These are phyloP conservation scores for Aporophyla lueneburgensis DNA, from an alignment of 2,888 invertebrate species.

Conservation along the genomic window DNA sequence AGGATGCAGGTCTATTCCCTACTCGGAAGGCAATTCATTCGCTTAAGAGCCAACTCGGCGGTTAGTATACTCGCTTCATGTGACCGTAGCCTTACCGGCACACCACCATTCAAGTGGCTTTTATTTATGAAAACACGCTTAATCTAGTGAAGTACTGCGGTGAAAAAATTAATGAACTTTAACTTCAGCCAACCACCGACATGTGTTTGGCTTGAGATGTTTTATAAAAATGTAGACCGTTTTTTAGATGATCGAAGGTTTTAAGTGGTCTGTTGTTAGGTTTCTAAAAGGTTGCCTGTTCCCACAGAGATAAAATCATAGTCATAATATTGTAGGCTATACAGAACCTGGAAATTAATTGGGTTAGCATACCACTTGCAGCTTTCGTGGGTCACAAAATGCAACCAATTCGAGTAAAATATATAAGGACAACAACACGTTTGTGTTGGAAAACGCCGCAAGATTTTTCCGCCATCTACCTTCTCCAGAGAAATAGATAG, in stretches of 20 bases:
- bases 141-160: constrained; percentile 74
- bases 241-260: neutral
- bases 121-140: constrained; percentile 85
- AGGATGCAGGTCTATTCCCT: neutral
- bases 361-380: neutral
- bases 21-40: neutral
- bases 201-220: constrained; percentile 32
- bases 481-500: neutral
- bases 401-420: neutral
- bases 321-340: neutral
- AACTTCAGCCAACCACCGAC: constrained; percentile 34
- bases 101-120: constrained; percentile 79
- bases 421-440: neutral
- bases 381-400: neutral
- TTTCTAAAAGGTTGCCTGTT: neutral
- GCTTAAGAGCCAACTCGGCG: neutral
- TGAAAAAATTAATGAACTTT: constrained; percentile 67
- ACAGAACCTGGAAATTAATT: neutral
- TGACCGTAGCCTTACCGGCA: constrained; percentile 53
- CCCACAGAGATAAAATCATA: neutral
- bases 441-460: neutral
- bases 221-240: constrained; percentile 19
- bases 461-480: too few relatives aligned
- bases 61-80: constrained; percentile 1
- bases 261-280: neutral